Conservation (phyloP, 1,140 invertebrate species). For the Pristionchus pacificus region DNA sequence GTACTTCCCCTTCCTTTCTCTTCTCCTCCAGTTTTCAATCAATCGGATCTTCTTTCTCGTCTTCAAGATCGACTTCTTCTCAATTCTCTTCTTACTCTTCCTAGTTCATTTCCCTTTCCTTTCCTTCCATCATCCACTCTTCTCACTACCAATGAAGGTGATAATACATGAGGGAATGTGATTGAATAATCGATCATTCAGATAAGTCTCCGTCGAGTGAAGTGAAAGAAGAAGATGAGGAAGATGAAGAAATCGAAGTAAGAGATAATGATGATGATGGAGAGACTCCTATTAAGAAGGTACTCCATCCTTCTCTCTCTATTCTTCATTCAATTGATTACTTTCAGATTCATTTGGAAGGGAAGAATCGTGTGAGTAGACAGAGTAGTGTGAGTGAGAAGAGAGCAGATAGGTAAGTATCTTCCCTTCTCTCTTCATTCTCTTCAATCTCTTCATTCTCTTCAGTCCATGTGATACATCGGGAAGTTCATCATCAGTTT, state of each 20-base stretch:
- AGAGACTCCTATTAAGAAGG: constrained; percentile 18
- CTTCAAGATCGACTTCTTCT: constrained; percentile 26
- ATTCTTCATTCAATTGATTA: not conserved
- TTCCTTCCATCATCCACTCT: too few relatives aligned
- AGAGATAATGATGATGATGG: constrained; percentile 16
- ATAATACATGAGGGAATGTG: too few relatives aligned
- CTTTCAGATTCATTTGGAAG: not conserved
- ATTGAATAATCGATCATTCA: too few relatives aligned
- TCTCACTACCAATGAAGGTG: too few relatives aligned
- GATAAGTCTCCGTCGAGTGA: too few relatives aligned
- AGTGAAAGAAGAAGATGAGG: constrained; percentile 19
- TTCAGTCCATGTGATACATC: not conserved
- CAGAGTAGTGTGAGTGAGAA: not conserved
- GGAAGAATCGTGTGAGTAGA: too few relatives aligned
- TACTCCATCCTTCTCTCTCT: not conserved
- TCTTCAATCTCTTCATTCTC: constrained; percentile 1
- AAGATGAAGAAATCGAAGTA: constrained; percentile 27
- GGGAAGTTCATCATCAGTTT: not conserved
- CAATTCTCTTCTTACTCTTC: too few relatives aligned
- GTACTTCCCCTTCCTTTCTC: not conserved
- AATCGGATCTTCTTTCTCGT: constrained; percentile 6
- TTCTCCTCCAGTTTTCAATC: constrained; percentile 5
- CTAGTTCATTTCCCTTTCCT: too few relatives aligned
- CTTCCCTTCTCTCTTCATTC: not conserved
- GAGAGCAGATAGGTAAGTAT: not conserved